Evolutionary conservation across 2,888 invertebrate genomes (phyloP).

Genomic region (Polyploca ridens): DNA sequence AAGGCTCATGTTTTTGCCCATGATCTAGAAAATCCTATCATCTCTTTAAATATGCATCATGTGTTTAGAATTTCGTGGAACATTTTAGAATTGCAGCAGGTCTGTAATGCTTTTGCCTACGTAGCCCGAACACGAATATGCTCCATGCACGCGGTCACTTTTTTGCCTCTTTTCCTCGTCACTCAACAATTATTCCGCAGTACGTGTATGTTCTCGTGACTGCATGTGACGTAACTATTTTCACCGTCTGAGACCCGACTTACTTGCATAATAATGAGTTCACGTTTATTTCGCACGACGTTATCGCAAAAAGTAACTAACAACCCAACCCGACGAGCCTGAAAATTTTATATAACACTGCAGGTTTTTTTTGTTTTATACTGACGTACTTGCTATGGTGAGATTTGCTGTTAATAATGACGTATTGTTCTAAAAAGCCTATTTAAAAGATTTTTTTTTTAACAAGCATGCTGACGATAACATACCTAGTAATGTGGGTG

Average conservation of each 20-base stretch:
- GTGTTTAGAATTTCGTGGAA: not conserved
- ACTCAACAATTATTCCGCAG: constrained; percentile 30
- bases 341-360: constrained; percentile 39
- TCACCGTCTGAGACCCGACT: constrained; percentile 48
- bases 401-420: too few species aligned
- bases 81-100: constrained; percentile 5
- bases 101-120: constrained; percentile 7
- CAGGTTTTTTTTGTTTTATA: constrained; percentile 12
- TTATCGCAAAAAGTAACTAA: constrained; percentile 41
- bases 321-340: constrained; percentile 23
- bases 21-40: not conserved
- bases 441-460: not conserved
- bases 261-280: constrained; percentile 56
- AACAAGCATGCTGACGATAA: not conserved
- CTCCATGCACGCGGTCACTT: not conserved
- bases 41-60: not conserved
- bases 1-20: too few species aligned
- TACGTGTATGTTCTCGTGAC: constrained; percentile 44
- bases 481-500: not conserved
- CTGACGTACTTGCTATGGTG: too few species aligned
- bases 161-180: constrained; percentile 34
- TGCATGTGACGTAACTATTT: constrained; percentile 56
- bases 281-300: constrained; percentile 55
- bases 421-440: too few species aligned
- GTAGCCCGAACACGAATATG: constrained; percentile 2